Percentiles rank a stretch among this genome's conserved stretches.
These are phyloP conservation scores for Pentalonia nigronervosa DNA, from an alignment of 1,140 invertebrate species.

Conservation along the genomic window DNA sequence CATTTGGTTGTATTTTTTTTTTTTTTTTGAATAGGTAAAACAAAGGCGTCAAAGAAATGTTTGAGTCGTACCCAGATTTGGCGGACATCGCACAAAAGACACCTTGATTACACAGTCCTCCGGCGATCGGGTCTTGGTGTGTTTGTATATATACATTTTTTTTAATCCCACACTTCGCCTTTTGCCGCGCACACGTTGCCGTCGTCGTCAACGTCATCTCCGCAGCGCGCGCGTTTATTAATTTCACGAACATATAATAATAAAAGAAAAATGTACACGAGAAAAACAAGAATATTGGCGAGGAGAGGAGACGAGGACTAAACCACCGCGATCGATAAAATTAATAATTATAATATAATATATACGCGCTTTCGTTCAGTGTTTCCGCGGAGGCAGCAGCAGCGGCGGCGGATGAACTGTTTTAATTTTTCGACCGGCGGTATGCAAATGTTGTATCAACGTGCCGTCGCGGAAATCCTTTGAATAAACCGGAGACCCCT, in stretches of 20 bases:
- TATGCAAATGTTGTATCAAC: conserved; percentile 52
- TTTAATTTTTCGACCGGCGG: conserved; percentile 26
- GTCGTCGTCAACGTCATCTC: background rate
- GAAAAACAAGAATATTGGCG: background rate
- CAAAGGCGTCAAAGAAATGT: conserved; percentile 37
- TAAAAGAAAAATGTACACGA: background rate
- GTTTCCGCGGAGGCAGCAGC: background rate
- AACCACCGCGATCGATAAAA: conserved; percentile 41
- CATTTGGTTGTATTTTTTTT: conserved; percentile 34
- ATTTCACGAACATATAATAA: conserved; percentile 20
- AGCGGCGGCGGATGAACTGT: background rate
- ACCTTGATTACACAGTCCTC: conserved; percentile 45
- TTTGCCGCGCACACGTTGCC: background rate
- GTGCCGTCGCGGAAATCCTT: background rate
- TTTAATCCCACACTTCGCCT: conserved; percentile 29
- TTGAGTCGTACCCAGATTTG: background rate
- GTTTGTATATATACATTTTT: background rate
- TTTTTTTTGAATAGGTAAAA: conserved; percentile 48
- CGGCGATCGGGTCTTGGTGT: background rate
- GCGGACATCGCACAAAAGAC: conserved; percentile 37
- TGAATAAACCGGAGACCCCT: conserved; percentile 31
- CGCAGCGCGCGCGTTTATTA: background rate
- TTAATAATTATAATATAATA: conserved; percentile 33
- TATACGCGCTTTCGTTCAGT: background rate
- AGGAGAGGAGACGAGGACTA: background rate